Base-by-base conservation (phyloP, 2,888 invertebrate genomes). In the Mimachlamys varia region DNA sequence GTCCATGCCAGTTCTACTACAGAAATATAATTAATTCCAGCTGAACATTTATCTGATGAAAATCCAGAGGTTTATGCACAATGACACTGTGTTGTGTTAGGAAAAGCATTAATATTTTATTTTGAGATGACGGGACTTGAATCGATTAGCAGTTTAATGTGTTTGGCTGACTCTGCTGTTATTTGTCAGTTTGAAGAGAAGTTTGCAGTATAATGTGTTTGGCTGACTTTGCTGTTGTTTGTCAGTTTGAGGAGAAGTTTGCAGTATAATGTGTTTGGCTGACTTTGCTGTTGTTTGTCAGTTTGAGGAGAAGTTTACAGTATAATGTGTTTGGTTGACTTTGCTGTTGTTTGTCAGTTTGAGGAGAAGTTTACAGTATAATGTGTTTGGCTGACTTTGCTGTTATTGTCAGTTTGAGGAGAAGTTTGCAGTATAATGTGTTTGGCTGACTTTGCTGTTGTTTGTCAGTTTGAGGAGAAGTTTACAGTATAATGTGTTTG, bases 381-480 rank as follows among this genome's bases (percentile, higher is more conserved):
- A n/a, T n/a, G n/a, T n/a, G n/a, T n/a, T n/a, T 33, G 0, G 10
- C 12, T 76, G 15, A 76, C 33, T 76, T 76, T 76, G 19, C 3
- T 17, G 19, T 58, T 22, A 10, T 58, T 88, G 17, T 22, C 53
- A 93, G 94, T 94, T 93, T 89, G 89, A 90, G 53, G 76, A 27
- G 5, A 76, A 76, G 33, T 76, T 76, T 33, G 27, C 27, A 33
- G 76, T n/a, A n/a, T n/a, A n/a, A n/a, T n/a, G n/a, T n/a, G n/a
- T n/a, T n/a, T 33, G 0, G 10, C 12, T 76, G 15, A 76, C 33
- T 76, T 76, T 76, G 19, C 3, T 17, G 19, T 58, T 22, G 22
- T 58, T 58, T 88, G 17, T 22, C 53, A 93, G 94, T 94, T 93
- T 89, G 89, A 90, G 53, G 76, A 27, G 5, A 76, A 76, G 33